Conservation (phyloP, 2,113 vertebrate species). For the Scolopax mira region DNA sequence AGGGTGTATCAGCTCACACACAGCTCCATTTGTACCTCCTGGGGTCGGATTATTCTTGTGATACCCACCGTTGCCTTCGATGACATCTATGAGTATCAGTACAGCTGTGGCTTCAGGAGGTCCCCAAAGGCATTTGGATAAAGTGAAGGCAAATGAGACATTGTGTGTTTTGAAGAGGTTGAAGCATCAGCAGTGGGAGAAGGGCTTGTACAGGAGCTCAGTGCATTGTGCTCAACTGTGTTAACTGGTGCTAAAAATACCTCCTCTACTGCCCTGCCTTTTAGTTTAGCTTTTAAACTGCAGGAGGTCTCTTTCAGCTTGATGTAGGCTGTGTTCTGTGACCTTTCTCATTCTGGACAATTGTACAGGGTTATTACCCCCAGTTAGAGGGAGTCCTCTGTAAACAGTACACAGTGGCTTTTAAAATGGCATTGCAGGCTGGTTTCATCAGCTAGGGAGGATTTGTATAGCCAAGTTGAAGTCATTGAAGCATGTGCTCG, state of each 20-base stretch:
- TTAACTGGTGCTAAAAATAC: neutral
- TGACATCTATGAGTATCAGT: neutral
- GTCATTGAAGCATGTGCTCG: neutral
- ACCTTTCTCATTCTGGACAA: neutral
- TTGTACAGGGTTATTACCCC: neutral
- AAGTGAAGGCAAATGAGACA: neutral
- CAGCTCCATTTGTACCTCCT: neutral
- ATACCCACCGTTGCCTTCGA: neutral
- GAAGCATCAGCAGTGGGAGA: neutral
- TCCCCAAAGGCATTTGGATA: neutral
- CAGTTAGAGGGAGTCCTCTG: neutral
- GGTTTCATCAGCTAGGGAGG: neutral
- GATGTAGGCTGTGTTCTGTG: neutral
- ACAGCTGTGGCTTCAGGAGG: neutral
- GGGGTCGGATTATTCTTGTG: neutral
- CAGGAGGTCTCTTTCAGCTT: neutral
- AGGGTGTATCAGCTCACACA: neutral
- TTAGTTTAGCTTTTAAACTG: neutral
- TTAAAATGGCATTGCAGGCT: neutral
- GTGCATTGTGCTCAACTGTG: neutral
- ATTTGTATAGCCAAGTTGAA: neutral
- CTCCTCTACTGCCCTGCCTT: neutral
- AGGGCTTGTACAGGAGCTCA: neutral
- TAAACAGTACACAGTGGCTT: neutral
- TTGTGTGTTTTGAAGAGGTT: rapidly evolving